phyloP scores from a whole-genome alignment of 1,140 invertebrate genomes.

The Zaprionus ornatus region DNA sequence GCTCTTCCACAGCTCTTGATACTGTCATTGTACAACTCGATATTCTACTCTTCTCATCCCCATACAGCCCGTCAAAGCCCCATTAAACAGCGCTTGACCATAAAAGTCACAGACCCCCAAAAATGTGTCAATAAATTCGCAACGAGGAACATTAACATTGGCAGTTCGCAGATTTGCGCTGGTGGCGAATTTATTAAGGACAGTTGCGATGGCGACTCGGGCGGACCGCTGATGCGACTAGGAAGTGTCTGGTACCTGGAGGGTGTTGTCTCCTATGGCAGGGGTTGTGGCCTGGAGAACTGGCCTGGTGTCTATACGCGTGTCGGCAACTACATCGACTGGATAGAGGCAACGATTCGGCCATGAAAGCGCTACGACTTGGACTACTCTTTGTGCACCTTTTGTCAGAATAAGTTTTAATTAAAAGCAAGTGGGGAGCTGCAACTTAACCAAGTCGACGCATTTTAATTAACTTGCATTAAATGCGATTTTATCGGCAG shows the following conservation, averaged over 20 bases:
- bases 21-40: no score
- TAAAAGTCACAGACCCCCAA: constrained; percentile 85
- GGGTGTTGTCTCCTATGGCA: constrained; percentile 91
- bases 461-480: constrained; percentile 77
- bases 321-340: constrained; percentile 88
- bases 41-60: neutral
- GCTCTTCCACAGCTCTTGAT: no score
- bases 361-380: constrained; percentile 31
- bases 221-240: constrained; percentile 90
- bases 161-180: constrained; percentile 86
- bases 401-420: constrained; percentile 72
- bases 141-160: constrained; percentile 56
- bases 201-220: constrained; percentile 90
- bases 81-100: constrained; percentile 86
- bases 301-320: constrained; percentile 92
- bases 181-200: constrained; percentile 87
- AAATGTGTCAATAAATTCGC: constrained; percentile 85
- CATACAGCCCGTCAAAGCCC: constrained; percentile 80
- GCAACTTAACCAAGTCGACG: constrained; percentile 42
- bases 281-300: constrained; percentile 88
- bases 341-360: constrained; percentile 87
- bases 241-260: constrained; percentile 83
- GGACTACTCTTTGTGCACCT: constrained; percentile 15
- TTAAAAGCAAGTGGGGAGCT: constrained; percentile 48
- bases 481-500: constrained; percentile 75